A percentile compares a stretch with the other conserved stretches of the same genome.
Conservation (phyloP, 2,797 vertebrate genomes). For the Perodicticus potto region DNA sequence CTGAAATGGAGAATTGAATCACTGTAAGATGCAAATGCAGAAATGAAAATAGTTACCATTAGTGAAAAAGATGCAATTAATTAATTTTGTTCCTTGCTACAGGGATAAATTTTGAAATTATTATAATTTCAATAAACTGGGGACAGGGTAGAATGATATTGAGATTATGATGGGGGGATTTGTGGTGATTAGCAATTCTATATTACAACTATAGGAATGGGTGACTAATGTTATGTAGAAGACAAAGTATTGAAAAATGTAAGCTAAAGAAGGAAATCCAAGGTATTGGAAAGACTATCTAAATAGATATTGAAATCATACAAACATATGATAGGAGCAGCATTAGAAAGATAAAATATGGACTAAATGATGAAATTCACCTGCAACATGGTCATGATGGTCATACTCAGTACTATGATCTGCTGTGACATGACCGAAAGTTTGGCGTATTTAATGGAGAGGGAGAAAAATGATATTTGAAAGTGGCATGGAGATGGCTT, state of each 20-base stretch:
- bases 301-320: neutral
- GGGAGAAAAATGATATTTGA: neutral
- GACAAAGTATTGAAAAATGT: neutral
- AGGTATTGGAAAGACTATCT: neutral
- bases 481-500: neutral
- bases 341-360: neutral
- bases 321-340: neutral
- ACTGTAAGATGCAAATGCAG: slow-evolving; percentile 3
- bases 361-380: neutral
- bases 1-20: neutral
- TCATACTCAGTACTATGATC: neutral
- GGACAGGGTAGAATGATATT: neutral
- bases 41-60: neutral
- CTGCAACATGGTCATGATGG: neutral
- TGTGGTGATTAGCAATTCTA: neutral
- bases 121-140: neutral
- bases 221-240: neutral
- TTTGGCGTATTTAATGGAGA: neutral
- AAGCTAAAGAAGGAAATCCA: neutral
- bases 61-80: slow-evolving; percentile 17
- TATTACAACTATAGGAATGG: neutral
- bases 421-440: neutral
- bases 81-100: neutral
- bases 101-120: neutral
- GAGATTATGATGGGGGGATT: neutral